Evolutionary conservation across 2,888 invertebrate species (phyloP), one percentile per base, ranked within the genome.

Genomic region (Rutpela maculata): DNA sequence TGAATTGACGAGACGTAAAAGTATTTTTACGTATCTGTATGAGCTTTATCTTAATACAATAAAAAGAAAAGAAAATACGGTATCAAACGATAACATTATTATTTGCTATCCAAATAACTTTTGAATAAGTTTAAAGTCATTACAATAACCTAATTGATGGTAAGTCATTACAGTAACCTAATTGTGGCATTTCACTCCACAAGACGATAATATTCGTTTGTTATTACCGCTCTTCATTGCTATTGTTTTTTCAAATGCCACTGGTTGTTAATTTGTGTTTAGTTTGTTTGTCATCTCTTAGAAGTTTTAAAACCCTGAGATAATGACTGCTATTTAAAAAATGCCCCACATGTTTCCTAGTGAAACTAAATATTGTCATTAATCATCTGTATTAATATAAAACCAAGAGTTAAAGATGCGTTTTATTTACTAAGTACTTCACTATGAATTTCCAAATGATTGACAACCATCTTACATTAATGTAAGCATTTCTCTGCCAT

Each of bases 231-330:
- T 50, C 12, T 43, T 43, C n/a, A 50, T 15, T n/a, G 50, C 15
- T 50, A n/a, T 50, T 43, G n/a, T 50, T 50, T 50, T 50, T 50
- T 15, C 0, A 50, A 6, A 50, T 50, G 12, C 50, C 50, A 17
- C 50, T n/a, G n/a, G 50, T 50, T 50, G 50, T 50, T 50, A n/a
- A 50, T 50, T 7, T 50, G 50, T 50, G 12, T n/a, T 50, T 50
- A 17, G 50, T 50, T 50, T 43, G 15, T 43, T 43, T 50, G 50
- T 50, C n/a, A 50, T 43, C 43, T 43, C 15, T 43, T 43, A 6
- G 50, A 50, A 50, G n/a, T n/a, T 5, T 50, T 50, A 50, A n/a
- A 50, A 50, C 50, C 50, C 50, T 50, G 50, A 50, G 50, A 50
- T 50, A 50, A 50, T 50, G n/a, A 50, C n/a, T n/a, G n/a, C 6